These are phyloP conservation scores for Diuraphis noxia DNA, from an alignment of 1,140 invertebrate species.

Conservation along the genomic window DNA sequence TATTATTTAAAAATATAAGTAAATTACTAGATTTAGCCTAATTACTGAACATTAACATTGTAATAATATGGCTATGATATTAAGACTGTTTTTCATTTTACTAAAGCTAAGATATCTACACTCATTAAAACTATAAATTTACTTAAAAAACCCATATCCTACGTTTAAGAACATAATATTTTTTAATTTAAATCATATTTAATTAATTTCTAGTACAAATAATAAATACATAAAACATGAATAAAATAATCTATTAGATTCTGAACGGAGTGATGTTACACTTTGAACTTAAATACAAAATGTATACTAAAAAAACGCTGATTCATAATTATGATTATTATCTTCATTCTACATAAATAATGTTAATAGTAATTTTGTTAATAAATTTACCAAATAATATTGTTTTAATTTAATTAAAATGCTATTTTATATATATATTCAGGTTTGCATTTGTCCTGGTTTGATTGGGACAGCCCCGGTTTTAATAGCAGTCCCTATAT, in stretches of 20 bases:
- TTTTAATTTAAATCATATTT: background rate
- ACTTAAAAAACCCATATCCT: background rate
- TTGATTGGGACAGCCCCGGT: too few relatives aligned
- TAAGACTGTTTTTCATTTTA: background rate
- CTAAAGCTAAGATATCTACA: background rate
- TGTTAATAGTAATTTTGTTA: background rate
- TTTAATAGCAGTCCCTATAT: too few relatives aligned
- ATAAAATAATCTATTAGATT: too few relatives aligned
- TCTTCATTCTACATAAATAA: background rate
- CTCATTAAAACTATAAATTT: background rate
- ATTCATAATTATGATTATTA: background rate
- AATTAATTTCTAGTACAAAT: background rate
- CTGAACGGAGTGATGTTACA: too few relatives aligned
- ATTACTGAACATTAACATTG: background rate
- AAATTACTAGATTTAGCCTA: too few relatives aligned
- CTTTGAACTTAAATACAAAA: background rate
- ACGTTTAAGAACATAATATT: background rate
- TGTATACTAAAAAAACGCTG: background rate
- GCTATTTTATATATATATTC: too few relatives aligned
- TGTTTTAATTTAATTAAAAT: background rate
- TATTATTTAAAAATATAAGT: background rate
- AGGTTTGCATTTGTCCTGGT: too few relatives aligned
- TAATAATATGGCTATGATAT: background rate
- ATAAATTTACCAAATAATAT: background rate
- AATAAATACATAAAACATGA: background rate